phyloP scores from a whole-genome alignment of 2,113 vertebrate species.

The Corydoras maculifer region DNA sequence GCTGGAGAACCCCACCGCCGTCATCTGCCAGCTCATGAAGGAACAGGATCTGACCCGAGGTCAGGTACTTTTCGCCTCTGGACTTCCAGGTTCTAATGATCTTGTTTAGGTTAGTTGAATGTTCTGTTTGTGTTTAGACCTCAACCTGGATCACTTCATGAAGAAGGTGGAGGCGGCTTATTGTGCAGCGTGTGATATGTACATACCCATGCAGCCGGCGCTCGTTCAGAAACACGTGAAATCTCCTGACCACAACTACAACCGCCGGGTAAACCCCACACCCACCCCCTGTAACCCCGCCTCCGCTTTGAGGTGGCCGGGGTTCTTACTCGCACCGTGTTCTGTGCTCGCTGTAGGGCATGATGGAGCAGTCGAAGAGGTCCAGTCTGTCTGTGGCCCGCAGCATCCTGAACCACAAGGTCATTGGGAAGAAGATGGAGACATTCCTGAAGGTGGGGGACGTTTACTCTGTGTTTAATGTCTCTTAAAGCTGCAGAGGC shows the following conservation, averaged over 20 bases:
- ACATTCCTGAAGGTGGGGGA: constrained; percentile 76
- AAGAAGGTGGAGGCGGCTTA: constrained; percentile 87
- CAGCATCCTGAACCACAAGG: constrained; percentile 91
- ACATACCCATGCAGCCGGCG: constrained; percentile 85
- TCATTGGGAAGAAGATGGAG: constrained; percentile 88
- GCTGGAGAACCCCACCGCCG: constrained; percentile 76
- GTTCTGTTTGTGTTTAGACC: constrained; percentile 56
- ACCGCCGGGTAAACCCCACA: constrained; percentile 71
- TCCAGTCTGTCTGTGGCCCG: constrained; percentile 81
- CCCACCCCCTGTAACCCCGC: background rate
- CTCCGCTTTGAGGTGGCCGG: background rate
- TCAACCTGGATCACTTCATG: constrained; percentile 89
- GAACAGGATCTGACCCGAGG: constrained; percentile 88
- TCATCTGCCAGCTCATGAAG: constrained; percentile 85
- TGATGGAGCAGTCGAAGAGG: constrained; percentile 92
- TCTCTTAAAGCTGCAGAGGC: too few species aligned
- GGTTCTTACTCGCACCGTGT: constrained; percentile 3
- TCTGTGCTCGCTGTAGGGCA: constrained; percentile 60
- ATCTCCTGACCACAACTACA: constrained; percentile 83
- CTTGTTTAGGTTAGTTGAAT: background rate
- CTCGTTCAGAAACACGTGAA: constrained; percentile 87
- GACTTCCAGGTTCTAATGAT: background rate
- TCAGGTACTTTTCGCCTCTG: constrained; percentile 36
- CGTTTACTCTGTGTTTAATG: too few species aligned
- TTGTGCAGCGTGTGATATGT: constrained; percentile 85